Evolutionary conservation across 2,113 vertebrate genomes (phyloP).

Genomic region (Diphyllodes magnificus): DNA sequence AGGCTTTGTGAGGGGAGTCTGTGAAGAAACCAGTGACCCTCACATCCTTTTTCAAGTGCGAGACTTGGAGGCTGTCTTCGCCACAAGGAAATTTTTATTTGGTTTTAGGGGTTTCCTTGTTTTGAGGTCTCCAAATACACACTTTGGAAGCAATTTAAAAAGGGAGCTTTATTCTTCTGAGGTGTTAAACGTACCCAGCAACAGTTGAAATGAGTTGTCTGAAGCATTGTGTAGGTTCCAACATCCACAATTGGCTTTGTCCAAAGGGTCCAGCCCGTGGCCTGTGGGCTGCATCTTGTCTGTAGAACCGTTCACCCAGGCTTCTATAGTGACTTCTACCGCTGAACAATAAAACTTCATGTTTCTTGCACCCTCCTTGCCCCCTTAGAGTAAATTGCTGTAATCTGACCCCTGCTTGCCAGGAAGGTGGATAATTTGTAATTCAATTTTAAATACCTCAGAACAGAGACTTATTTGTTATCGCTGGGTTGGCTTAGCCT

Average conservation of each 20-base stretch:
- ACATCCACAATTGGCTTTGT: not conserved
- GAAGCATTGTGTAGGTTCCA: not conserved
- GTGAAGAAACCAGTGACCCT: not conserved
- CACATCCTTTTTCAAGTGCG: not conserved
- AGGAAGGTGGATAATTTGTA: not conserved
- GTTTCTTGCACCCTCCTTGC: not conserved
- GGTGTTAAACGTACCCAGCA: not conserved
- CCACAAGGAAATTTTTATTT: not conserved
- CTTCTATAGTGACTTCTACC: not conserved
- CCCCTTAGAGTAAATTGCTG: not conserved
- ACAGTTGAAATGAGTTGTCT: not conserved
- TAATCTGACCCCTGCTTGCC: not conserved
- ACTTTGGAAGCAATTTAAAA: not conserved
- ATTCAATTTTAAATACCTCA: not conserved
- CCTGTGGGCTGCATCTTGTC: not conserved
- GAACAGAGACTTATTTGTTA: not conserved
- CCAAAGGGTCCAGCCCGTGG: not conserved
- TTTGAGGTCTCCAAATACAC: not conserved
- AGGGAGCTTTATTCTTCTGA: not conserved
- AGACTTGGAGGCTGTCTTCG: not conserved
- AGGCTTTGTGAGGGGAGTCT: not conserved
- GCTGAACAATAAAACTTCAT: not conserved
- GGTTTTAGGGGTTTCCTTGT: not conserved
- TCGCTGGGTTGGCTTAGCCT: not conserved
- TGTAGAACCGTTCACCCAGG: not conserved